Conservation (phyloP, 2,888 invertebrate genomes). For the Erynnis tages region DNA sequence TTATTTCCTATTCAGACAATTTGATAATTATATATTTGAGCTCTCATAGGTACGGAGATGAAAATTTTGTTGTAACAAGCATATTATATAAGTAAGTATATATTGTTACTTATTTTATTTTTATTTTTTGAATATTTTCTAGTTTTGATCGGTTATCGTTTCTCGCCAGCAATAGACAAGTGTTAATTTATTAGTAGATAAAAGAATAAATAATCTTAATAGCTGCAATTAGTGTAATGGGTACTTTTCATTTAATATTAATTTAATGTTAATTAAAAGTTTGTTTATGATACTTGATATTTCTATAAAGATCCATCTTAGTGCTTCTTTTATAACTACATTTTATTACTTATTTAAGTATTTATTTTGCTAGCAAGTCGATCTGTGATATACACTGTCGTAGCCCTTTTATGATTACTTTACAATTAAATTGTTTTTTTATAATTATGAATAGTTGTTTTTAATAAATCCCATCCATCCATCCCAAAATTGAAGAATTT, state of each 20-base stretch:
- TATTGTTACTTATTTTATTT: background rate
- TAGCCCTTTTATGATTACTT: slow-evolving; percentile 15
- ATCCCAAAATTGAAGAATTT: no score
- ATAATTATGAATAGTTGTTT: background rate
- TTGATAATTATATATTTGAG: no score
- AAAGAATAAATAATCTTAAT: background rate
- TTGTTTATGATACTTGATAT: background rate
- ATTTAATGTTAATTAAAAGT: background rate
- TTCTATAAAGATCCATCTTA: background rate
- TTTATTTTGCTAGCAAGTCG: slow-evolving; percentile 23
- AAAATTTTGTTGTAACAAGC: no score
- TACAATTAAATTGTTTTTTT: slow-evolving; percentile 20
- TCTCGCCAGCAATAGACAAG: background rate
- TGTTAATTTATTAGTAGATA: background rate
- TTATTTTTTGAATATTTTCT: background rate
- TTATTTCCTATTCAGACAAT: no score
- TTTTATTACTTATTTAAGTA: slow-evolving; percentile 10
- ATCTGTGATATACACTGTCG: slow-evolving; percentile 27
- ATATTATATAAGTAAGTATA: no score
- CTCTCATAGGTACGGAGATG: no score
- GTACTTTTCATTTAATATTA: background rate
- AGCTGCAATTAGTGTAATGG: background rate
- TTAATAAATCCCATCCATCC: no score
- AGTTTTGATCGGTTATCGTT: background rate
- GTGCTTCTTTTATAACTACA: slow-evolving; percentile 1